phyloP scores from a whole-genome alignment of 2,888 invertebrate species.

The Heliconius hortense region DNA sequence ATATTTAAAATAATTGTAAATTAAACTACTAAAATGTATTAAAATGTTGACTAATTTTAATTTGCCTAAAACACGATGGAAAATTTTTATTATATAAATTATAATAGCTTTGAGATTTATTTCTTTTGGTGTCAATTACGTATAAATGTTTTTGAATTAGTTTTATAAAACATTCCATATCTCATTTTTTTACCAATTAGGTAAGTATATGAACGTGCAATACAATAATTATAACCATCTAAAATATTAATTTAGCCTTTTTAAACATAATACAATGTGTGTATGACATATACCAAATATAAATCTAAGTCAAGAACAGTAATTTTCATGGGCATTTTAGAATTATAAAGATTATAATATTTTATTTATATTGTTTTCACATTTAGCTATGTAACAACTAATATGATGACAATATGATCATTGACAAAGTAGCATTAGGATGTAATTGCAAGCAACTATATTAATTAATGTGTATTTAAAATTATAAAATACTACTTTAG shows the following conservation, averaged over 20 bases:
- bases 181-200: not conserved
- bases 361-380: not conserved
- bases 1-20: not conserved
- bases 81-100: not conserved
- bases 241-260: not conserved
- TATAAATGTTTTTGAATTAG: not conserved
- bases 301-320: not conserved
- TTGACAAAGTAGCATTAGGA: conserved; percentile 1
- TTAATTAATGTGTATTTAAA: conserved; percentile 12
- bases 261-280: not conserved
- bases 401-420: conserved; percentile 9
- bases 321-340: conserved; percentile 7
- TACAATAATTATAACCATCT: not conserved
- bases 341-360: not conserved
- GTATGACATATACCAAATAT: not conserved
- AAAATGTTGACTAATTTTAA: not conserved
- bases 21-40: not conserved
- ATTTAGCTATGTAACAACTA: not conserved
- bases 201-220: not conserved
- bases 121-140: conserved; percentile 8
- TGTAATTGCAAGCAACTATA: conserved; percentile 3
- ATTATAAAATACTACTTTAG: not conserved
- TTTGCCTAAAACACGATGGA: not conserved
- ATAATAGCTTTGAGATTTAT: not conserved
- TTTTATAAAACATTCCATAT: not conserved